phyloP scores from a whole-genome alignment of 2,113 vertebrate genomes.

The Grallaria varia region DNA sequence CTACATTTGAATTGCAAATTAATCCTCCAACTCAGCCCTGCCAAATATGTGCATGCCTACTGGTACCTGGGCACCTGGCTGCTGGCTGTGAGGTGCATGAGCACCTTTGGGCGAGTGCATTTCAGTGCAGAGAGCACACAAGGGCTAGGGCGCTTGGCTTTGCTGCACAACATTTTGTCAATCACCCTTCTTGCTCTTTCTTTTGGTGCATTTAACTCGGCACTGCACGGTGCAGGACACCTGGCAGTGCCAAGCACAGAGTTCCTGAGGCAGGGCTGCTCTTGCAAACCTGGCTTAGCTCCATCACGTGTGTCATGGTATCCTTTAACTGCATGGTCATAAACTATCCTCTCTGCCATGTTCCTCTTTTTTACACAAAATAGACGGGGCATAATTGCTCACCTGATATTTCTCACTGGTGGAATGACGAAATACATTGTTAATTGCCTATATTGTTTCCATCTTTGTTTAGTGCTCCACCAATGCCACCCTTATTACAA shows the following conservation, averaged over 20 bases:
- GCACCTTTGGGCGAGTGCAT: neutral
- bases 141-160: neutral
- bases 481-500: neutral
- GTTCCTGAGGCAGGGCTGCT: neutral
- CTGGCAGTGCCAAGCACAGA: neutral
- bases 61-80: neutral
- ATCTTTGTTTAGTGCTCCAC: neutral
- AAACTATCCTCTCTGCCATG: fast-evolving
- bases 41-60: fast-evolving
- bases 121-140: neutral
- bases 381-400: neutral
- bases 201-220: neutral
- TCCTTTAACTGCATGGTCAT: neutral
- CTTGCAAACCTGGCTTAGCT: neutral
- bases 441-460: neutral
- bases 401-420: neutral
- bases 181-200: neutral
- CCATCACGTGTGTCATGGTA: fast-evolving
- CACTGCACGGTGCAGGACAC: neutral
- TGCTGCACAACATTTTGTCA: fast-evolving
- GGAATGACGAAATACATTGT: neutral
- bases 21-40: neutral
- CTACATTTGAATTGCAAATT: conserved; percentile 64
- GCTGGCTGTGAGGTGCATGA: neutral
- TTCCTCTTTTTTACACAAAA: neutral